Percentiles rank a stretch among this genome's conserved stretches.
Evolutionary conservation across 2,888 invertebrate genomes (phyloP).

Genomic region (Melinopterus prodromus): DNA sequence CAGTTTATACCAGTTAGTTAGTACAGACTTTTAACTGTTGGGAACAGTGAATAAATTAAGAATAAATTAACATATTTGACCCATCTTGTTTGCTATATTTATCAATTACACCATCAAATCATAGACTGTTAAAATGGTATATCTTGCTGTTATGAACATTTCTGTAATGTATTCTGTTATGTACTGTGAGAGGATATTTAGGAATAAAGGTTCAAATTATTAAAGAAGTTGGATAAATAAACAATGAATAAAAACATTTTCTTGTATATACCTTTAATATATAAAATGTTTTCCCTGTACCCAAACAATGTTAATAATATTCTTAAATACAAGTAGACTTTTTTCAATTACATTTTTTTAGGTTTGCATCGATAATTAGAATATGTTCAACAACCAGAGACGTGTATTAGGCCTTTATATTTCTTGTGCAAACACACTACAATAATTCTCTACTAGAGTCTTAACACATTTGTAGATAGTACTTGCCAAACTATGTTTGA

Average conservation of each 20-base stretch:
- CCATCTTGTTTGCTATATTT: neutral
- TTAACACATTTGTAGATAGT: neutral
- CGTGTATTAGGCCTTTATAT: slow-evolving; percentile 43
- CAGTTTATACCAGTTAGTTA: slow-evolving; percentile 50
- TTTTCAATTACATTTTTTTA: neutral
- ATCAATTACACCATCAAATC: neutral
- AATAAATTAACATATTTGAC: neutral
- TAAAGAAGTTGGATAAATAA: neutral
- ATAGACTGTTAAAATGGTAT: neutral
- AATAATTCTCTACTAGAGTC: slow-evolving; percentile 10
- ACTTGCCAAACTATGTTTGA: no score
- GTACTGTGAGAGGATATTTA: no score
- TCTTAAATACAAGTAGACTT: slow-evolving; percentile 33
- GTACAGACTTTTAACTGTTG: slow-evolving; percentile 22
- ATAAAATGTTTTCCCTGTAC: slow-evolving; percentile 41
- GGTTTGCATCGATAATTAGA: slow-evolving; percentile 18
- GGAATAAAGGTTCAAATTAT: no score
- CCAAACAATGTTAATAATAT: slow-evolving; percentile 41
- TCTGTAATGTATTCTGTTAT: no score
- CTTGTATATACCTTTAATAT: slow-evolving; percentile 37
- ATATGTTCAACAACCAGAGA: slow-evolving; percentile 35
- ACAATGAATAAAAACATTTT: neutral
- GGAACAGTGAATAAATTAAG: neutral
- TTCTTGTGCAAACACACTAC: slow-evolving; percentile 35
- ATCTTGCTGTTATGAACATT: no score